Evolutionary conservation across 2,888 invertebrate species (phyloP), one percentile per base, ranked within the genome.

Genomic region (Sinelater perroti): DNA sequence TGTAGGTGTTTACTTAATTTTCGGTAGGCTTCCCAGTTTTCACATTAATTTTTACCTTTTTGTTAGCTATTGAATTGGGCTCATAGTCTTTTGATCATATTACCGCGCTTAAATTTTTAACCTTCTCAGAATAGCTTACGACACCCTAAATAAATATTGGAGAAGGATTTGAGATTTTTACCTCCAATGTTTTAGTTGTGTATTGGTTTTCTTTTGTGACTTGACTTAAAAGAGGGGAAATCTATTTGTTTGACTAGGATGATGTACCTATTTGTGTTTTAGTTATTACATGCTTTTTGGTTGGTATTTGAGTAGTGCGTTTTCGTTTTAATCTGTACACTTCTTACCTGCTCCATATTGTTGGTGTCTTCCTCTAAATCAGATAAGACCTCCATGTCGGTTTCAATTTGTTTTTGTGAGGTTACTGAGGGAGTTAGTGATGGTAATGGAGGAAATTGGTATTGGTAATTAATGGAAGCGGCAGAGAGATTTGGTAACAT

Each of bases 341-440:
- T 14, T 36, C 35, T 17, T 36, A 18, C 35, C 35, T 18, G 35
- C 35, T 36, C 35, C n/a, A n/a, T 36, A 36, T 36, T 36, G 3
- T 8, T 36, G 17, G 2, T 17, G 3, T 36, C 35, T n/a, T 36
- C 35, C 2, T 36, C 35, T 2, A 18, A 36, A n/a, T 36, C 35
- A n/a, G 33, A 13, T 14, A 13, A 14, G 11, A 11, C 14, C 16
- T 10, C 14, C 33, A 13, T 33, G 33, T 33, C 3, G 13, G 33
- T 33, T 33, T 33, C 14, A 13, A 14, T 10, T 36, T 36, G 35
- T 33, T 33, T 33, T 33, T 10, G 11, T 11, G 33, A 13, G 33
- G 33, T 33, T 33, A 33, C 11, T 33, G 33, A 33, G 30, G 30
- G 30, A 10, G n/a, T n/a, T n/a, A 11, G 8, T 30, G 30, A 30